Conservation (phyloP, 1,140 invertebrate genomes). For the Papilio glaucus region DNA sequence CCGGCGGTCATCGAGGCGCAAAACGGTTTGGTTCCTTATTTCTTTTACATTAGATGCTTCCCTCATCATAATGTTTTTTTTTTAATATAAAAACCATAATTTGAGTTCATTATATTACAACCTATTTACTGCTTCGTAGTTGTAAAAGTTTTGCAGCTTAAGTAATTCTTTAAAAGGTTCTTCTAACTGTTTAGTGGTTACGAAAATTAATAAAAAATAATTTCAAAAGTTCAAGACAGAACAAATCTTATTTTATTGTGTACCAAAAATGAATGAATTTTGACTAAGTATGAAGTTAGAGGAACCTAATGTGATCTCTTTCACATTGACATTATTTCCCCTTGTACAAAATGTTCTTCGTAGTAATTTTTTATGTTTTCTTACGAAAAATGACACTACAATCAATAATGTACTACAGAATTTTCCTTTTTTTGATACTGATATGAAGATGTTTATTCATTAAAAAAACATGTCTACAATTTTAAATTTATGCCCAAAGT, state of each 20-base stretch:
- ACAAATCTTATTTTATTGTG: no score
- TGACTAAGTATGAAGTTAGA: neutral
- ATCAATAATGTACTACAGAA: no score
- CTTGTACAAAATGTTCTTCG: neutral
- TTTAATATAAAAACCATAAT: neutral
- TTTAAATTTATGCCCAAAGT: neutral
- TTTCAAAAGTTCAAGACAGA: no score
- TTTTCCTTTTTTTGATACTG: no score
- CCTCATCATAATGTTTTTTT: neutral
- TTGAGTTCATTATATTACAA: neutral
- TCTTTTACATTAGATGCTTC: constrained; percentile 33
- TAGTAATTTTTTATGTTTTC: neutral
- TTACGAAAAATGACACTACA: no score
- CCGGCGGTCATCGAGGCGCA: constrained; percentile 99
- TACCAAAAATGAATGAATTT: no score
- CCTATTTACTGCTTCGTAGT: neutral
- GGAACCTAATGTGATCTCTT: neutral
- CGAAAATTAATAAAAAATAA: no score
- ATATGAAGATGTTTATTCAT: neutral
- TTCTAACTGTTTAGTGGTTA: neutral
- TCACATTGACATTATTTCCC: neutral
- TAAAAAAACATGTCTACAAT: neutral
- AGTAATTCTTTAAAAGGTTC: neutral
- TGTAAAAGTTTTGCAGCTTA: neutral
- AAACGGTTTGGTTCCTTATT: constrained; percentile 88